Evolutionary conservation across 2,888 invertebrate genomes (phyloP), one percentile per base, ranked within the genome.

Genomic region (Acrobasis consociella): DNA sequence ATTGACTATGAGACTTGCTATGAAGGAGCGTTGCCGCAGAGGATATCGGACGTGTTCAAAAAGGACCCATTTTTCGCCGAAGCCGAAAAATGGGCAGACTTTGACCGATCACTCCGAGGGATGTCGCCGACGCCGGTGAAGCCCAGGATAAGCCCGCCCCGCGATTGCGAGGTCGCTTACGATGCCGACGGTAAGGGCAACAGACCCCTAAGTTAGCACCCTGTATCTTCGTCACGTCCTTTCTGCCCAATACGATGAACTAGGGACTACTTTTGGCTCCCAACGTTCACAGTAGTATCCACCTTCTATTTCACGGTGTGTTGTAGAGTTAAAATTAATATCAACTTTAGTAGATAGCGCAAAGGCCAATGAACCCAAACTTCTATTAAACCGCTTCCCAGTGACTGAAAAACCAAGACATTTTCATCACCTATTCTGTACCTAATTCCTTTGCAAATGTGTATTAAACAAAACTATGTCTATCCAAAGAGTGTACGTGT

Each of bases 151-250:
- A 95, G 93, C 90, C 94, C 89, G 76, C 95, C 95, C 73, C 94
- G 95, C 72, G 94, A 95, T 82, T 93, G 94, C 79, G 95, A 95
- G 90, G 93, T 95, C 81, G 95, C 95, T 76, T 96, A 93, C 89
- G 96, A 96, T 92, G 93, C 94, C 88, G 95, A 95, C 83, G 96
- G 96, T 94, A 95, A 94, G 93, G 91, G 89, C 87, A 83, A 79
- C 87, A 89, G 89, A 85, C 83, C 82, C 79, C 77, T 64, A 62
- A 50, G 50, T 37, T 70, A 75, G 75, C 72, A 80, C 72, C 78
- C 83, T 84, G 85, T 84, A 79, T 80, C 89, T 89, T 87, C 89
- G 87, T 87, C 87, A 83, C 80, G 76, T 80, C 83, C 86, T 80
- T 74, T 70, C 74, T 55, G 62, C 62, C 38, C 37, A 55, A 49